These are phyloP conservation scores for Euphydryas editha DNA, from an alignment of 2,888 invertebrate genomes.

Conservation along the genomic window DNA sequence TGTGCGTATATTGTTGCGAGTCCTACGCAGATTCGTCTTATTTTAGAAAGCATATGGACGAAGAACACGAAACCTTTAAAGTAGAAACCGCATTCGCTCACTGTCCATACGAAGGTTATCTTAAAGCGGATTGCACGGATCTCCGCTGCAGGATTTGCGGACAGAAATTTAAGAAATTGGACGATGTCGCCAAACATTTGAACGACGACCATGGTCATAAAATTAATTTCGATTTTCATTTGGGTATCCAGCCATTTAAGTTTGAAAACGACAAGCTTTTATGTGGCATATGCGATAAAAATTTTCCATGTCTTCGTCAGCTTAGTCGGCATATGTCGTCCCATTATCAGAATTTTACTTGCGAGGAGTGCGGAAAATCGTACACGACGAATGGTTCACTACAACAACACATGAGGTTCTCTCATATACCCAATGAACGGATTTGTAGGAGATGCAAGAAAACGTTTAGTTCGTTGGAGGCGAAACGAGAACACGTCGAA, in stretches of 20 bases:
- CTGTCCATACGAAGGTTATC: conserved; percentile 45
- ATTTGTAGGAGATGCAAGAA: conserved; percentile 54
- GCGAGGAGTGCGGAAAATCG: conserved; percentile 58
- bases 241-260: conserved; percentile 56
- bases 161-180: conserved; percentile 43
- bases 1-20: conserved; percentile 58
- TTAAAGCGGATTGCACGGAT: conserved; percentile 56
- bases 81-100: conserved; percentile 48
- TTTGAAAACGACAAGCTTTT: conserved; percentile 48
- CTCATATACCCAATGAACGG: conserved; percentile 46
- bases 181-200: conserved; percentile 53
- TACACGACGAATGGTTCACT: conserved; percentile 50
- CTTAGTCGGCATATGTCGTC: conserved; percentile 56
- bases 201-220: conserved; percentile 46
- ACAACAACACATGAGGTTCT: conserved; percentile 48
- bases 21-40: conserved; percentile 49
- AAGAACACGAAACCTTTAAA: conserved; percentile 51
- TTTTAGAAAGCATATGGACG: conserved; percentile 53
- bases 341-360: conserved; percentile 56
- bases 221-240: conserved; percentile 48
- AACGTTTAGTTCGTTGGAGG: conserved; percentile 49
- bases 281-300: conserved; percentile 53
- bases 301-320: conserved; percentile 51
- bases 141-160: conserved; percentile 55
- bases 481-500: conserved; percentile 49